Percentiles rank a stretch among this genome's conserved stretches.
phyloP scores from a whole-genome alignment of 2,888 invertebrate species.

The Philereme transversata region DNA sequence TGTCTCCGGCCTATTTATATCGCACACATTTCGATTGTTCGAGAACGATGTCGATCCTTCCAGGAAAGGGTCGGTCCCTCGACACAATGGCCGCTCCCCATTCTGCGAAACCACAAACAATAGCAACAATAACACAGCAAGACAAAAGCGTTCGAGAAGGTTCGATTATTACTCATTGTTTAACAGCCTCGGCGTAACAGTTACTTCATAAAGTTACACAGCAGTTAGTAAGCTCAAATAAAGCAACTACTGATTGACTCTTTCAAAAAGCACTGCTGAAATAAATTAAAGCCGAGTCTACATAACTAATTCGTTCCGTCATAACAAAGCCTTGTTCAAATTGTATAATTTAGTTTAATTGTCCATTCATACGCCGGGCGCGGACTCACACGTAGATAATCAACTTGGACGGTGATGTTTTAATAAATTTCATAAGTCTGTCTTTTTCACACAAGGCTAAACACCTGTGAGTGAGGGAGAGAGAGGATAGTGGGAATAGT shows the following conservation, averaged over 20 bases:
- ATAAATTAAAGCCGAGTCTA: slow-evolving; percentile 43
- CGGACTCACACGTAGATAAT: slow-evolving; percentile 77
- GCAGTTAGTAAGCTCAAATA: neutral
- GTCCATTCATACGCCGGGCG: slow-evolving; percentile 62
- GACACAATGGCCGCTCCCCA: no score
- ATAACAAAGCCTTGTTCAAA: slow-evolving; percentile 61
- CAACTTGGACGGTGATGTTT: slow-evolving; percentile 63
- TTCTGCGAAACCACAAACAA: no score
- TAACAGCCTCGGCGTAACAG: no score
- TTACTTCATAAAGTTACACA: no score
- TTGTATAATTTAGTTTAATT: slow-evolving; percentile 68
- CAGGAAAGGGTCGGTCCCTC: no score
- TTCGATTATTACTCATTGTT: no score
- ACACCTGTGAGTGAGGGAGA: slow-evolving; percentile 34
- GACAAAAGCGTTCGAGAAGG: no score
- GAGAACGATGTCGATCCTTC: no score
- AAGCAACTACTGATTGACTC: slow-evolving; percentile 11
- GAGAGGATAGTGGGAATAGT: slow-evolving; percentile 42
- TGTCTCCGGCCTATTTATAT: no score
- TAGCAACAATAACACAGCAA: no score
- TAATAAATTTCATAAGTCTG: slow-evolving; percentile 60
- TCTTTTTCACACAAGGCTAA: slow-evolving; percentile 44
- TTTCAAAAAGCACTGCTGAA: slow-evolving; percentile 27
- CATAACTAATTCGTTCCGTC: slow-evolving; percentile 44
- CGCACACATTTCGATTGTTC: no score